Base-by-base conservation (phyloP, 2,797 vertebrate genomes). In the Sebastes taczanowskii region DNA sequence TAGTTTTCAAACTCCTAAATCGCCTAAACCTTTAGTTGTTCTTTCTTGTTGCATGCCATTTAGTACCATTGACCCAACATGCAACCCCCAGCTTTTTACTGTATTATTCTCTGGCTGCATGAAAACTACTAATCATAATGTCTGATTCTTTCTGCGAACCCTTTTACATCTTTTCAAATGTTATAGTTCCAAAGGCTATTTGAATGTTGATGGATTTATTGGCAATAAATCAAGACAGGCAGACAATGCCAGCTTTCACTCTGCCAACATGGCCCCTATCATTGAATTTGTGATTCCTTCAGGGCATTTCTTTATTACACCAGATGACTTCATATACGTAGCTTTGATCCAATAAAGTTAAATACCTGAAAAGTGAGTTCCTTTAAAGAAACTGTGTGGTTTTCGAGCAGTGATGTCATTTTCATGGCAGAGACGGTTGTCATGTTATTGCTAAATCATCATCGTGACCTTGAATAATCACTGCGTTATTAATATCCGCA, bases 181-280 rank as follows among this genome's bases (percentile, higher is more conserved):
- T 77, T 72, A 65, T 58, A 14, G 22, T 71, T 75, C 52, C 60
- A 79, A 74, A 82, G 67, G 62, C 71, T 81, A 58, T 82, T 77
- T 79, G 66, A 81, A 72, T 77, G 42, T 62, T 80, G 84, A 89
- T 85, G 75, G 79, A 80, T 86, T 88, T 84, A 87, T 67, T 86
- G 88, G 74, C 74, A 77, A 82, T 85, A 81, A 84, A 84, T 89
- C 81, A 85, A 80, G 55, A 77, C 42, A n/a, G 68, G 64, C 73
- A 53, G 77, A 86, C 79, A 77, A 88, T 62, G 59, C 80, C 80
- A 72, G 80, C 74, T 56, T 46, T 83, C 62, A 53, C 60, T 66
- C 74, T 65, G 75, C 79, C 83, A 87, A 66, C 77, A 78, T 30
- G 62, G 64, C 83, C 77, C 80, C 80, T 67, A 59, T 84, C 78